Conservation (phyloP, 2,888 invertebrate species). For the Cataglyphis cursor region DNA sequence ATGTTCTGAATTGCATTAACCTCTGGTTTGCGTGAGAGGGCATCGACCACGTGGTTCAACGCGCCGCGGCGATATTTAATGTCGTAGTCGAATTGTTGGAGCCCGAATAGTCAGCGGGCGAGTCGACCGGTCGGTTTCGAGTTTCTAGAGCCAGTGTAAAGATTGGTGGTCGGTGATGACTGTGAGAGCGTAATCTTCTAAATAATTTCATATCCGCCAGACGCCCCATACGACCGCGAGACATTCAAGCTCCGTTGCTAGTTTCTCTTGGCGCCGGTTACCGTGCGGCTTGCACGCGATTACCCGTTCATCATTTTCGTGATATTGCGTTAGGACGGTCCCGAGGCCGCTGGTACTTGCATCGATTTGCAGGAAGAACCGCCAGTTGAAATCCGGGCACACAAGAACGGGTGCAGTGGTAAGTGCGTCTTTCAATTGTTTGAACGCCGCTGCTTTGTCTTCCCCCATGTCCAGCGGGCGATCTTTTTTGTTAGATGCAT, state of each 20-base stretch:
- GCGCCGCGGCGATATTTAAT: constrained; percentile 28
- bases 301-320: not conserved
- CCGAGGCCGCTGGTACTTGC: not conserved
- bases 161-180: constrained; percentile 73
- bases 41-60: constrained; percentile 53
- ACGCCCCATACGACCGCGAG: constrained; percentile 54
- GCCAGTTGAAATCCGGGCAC: not conserved
- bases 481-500: not conserved
- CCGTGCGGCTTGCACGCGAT: constrained; percentile 36
- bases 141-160: constrained; percentile 67
- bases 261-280: no score
- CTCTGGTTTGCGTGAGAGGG: constrained; percentile 50
- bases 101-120: constrained; percentile 40
- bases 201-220: constrained; percentile 66
- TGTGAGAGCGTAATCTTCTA: constrained; percentile 72
- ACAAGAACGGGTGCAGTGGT: not conserved
- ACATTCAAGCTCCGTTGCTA: no score
- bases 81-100: constrained; percentile 53
- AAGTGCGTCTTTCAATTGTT: not conserved
- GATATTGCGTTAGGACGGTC: rapidly evolving
- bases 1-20: not conserved
- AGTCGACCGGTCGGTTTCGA: constrained; percentile 68
- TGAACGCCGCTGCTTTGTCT: not conserved
- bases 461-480: not conserved
- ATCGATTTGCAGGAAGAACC: not conserved